phyloP scores from a whole-genome alignment of 1,140 invertebrate genomes.

The Nasonia giraulti region DNA sequence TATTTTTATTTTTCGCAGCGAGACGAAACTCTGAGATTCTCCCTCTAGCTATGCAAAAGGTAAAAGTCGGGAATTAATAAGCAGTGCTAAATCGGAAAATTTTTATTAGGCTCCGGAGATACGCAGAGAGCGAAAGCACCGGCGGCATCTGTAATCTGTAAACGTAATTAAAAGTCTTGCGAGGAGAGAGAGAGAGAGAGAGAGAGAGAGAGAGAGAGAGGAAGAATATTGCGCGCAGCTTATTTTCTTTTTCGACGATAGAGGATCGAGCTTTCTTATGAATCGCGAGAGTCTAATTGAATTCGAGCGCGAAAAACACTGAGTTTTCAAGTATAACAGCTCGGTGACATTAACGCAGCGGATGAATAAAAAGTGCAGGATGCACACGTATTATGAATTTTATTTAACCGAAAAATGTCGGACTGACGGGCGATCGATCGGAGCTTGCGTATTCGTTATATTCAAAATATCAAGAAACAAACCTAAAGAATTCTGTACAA shows the following conservation, averaged over 20 bases:
- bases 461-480: no score
- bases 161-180: background rate
- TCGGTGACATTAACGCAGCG: no score
- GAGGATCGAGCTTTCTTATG: no score
- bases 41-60: background rate
- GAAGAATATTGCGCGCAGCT: no score
- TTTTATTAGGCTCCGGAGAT: background rate
- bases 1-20: background rate
- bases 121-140: no score
- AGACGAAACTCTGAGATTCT: background rate
- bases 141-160: background rate
- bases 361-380: no score
- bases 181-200: background rate
- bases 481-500: no score
- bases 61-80: background rate
- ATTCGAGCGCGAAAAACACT: no score
- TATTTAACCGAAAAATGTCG: background rate
- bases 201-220: background rate
- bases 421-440: background rate
- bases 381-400: no score
- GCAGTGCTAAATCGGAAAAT: background rate
- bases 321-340: no score
- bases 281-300: no score
- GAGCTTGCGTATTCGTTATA: background rate
- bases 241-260: background rate